These are phyloP conservation scores for Xiphias gladius DNA, from an alignment of 2,113 vertebrate species.

Conservation along the genomic window DNA sequence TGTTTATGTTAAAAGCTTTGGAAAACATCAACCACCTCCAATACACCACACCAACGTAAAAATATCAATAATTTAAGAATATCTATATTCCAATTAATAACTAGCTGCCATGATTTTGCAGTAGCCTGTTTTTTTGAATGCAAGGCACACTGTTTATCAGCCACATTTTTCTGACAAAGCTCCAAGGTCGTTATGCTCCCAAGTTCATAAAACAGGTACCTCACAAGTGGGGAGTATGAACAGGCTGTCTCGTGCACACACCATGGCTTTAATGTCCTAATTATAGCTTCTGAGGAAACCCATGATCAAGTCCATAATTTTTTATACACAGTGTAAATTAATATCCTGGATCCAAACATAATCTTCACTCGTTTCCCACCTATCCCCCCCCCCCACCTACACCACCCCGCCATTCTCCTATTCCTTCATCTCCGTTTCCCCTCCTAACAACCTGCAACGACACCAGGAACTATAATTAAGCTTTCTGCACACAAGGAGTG, in stretches of 20 bases:
- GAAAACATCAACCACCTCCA: neutral
- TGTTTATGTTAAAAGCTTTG: neutral
- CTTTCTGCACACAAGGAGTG: slow-evolving; percentile 45
- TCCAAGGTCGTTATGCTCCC: slow-evolving; percentile 62
- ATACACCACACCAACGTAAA: neutral
- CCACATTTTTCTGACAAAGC: slow-evolving; percentile 47
- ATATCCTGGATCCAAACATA: slow-evolving; percentile 77
- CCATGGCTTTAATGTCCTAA: slow-evolving; percentile 80
- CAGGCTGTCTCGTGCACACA: slow-evolving; percentile 59
- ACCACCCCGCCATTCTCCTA: slow-evolving; percentile 8
- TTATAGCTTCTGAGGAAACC: slow-evolving; percentile 81
- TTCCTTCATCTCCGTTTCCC: slow-evolving; percentile 41
- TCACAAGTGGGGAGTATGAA: slow-evolving; percentile 52
- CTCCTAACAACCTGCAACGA: slow-evolving; percentile 57
- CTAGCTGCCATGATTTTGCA: neutral
- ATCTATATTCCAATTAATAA: neutral
- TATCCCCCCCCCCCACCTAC: neutral
- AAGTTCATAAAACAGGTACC: slow-evolving; percentile 80
- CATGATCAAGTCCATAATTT: slow-evolving; percentile 79
- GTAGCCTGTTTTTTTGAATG: neutral
- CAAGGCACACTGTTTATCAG: slow-evolving; percentile 13
- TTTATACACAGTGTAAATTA: slow-evolving; percentile 79
- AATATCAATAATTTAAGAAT: neutral
- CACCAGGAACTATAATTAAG: slow-evolving; percentile 70
- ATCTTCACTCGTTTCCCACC: slow-evolving; percentile 64